Evolutionary conservation across 2,888 invertebrate species (phyloP), one percentile per base, ranked within the genome.

Genomic region (Hypselothyrea guttata): DNA sequence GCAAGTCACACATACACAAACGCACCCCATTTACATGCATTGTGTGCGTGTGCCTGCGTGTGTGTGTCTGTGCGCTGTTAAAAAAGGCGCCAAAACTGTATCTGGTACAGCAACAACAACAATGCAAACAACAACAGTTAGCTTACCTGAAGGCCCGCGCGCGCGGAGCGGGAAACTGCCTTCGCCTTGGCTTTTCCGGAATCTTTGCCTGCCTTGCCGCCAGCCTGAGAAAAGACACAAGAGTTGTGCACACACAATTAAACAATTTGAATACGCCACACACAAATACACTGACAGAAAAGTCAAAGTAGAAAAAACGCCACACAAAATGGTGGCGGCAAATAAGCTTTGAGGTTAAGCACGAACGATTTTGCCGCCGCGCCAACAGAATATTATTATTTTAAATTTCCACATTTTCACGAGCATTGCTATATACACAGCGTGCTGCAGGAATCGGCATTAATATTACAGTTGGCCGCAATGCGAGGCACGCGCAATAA

Each of bases 151-250:
- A 99, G 93, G 86, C 99, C 99, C 87, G 99, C 99, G 89, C 99
- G 94, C 65, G 99, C 98, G 72, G 99, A 99, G 89, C 99, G 95
- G 69, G 99, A 99, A 82, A 99, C 99, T 85, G 98, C 98, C 93
- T 99, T 99, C 75, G 98, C 97, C 93, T 98, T 98, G 54, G 98
- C 97, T 93, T 99, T 99, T 89, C 99, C 99, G 73, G 98, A 98
- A 93, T 99, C 99, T 93, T 99, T 99, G 89, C 99, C 99, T 91
- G 99, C 99, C 95, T 99, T 99, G 90, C 99, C 99, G 91, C 99
- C 99, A 94, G 99, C 98, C 99, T 96, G 58, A 2, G 38, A 38
- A 45, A 31, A 11, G 44, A 40, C 57, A 48, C 46, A 44, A 38
- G 22, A 55, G 33, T 68, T 54, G 54, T 45, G 15, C 37, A 33